Evolutionary conservation across 2,113 vertebrate genomes (phyloP).

Genomic region (Rhynchopsitta pachyrhyncha): DNA sequence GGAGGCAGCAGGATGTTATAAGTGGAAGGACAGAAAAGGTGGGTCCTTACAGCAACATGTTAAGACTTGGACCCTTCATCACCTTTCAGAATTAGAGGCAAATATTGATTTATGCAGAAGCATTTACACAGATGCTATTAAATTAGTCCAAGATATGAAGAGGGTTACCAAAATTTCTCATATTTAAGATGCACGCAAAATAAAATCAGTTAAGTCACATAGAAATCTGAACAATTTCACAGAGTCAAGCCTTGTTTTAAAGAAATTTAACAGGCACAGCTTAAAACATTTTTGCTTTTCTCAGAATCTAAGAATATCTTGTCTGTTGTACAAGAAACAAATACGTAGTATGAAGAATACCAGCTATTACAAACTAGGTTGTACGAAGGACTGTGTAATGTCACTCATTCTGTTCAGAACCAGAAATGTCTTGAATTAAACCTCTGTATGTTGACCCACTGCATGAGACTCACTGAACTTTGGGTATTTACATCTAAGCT

Average conservation of each 20-base stretch:
- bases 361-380: background rate
- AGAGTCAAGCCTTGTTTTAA: background rate
- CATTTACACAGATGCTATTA: background rate
- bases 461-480: background rate
- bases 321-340: background rate
- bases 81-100: background rate
- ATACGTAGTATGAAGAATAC: background rate
- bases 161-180: background rate
- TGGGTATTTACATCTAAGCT: background rate
- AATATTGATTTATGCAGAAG: background rate
- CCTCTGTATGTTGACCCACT: background rate
- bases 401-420: background rate
- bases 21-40: background rate
- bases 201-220: background rate
- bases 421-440: background rate
- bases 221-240: background rate
- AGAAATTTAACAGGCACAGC: background rate
- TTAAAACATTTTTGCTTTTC: background rate
- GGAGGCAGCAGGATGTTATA: background rate
- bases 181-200: background rate
- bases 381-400: background rate
- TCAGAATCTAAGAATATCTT: background rate
- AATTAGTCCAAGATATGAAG: background rate
- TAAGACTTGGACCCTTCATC: background rate
- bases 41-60: background rate